Evolutionary conservation across 1,140 invertebrate species (phyloP), one percentile per base, ranked within the genome.

Genomic region (Drosophila ambigua): DNA sequence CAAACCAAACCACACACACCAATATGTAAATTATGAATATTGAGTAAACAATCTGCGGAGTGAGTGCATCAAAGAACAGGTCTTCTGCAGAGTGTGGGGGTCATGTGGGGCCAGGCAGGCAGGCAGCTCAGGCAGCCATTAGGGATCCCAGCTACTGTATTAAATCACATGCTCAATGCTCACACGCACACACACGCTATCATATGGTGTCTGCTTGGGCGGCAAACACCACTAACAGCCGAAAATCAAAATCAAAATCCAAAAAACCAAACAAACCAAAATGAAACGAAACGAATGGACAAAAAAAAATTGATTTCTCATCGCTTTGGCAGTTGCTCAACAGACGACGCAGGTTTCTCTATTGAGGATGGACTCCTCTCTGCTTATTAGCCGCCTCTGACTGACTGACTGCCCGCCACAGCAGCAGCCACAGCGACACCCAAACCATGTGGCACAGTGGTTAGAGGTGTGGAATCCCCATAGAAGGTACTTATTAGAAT

Each of bases 21-120:
- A 88, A 88, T 87, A 87, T 87, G 82, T 87, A 87, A 87, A 87
- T 87, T 88, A 87, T 87, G 83, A 87, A 88, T 88, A 81, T 82
- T 87, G 74, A 79, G 82, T 87, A 87, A 87, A 88, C 82, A 88
- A 68, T 79, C 35, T 55, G 57, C 45, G 15, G 48, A 81, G 68
- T 77, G 82, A 88, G 83, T 88, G 82, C 82, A 87, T 87, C 82
- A 87, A 87, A 87, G 82, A 87, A 78, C 67, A 79, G 80, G 71
- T 75, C 72, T 59, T 39, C 49, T 13, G 35, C 35, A 53, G 62
- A 63, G 72, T 57, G 50, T 39, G 35, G 35, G 35, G 11, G 35
- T 13, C 35, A 11, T 13, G 43, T 20, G 28, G 54, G 45, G 43
- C 43, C 41, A 57, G 59, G 26, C 48, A 43, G 31, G 51, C 62